Conservation (phyloP, 2,797 vertebrate genomes). For the Mionectes olivaceus region DNA sequence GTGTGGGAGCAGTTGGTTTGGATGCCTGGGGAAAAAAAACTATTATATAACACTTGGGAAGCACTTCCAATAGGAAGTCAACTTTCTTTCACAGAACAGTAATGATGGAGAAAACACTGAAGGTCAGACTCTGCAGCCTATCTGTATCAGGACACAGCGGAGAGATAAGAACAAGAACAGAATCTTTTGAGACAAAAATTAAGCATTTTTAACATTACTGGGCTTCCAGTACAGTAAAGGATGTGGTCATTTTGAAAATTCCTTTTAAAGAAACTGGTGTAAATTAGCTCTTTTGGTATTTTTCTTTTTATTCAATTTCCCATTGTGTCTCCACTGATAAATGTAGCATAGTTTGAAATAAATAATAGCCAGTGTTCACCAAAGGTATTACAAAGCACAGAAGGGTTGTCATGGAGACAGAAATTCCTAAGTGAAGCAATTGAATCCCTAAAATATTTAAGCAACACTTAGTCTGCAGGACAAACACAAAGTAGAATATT, state of each 20-base stretch:
- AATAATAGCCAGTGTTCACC: background rate
- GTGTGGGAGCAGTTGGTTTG: background rate
- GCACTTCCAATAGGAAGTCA: background rate
- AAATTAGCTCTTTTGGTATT: background rate
- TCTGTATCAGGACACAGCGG: background rate
- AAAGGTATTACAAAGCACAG: constrained; percentile 55
- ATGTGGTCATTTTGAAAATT: background rate
- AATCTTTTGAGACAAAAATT: background rate
- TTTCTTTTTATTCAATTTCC: background rate
- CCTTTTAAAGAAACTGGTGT: background rate
- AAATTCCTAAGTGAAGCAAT: constrained; percentile 28
- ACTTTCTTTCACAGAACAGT: background rate
- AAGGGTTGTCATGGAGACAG: constrained; percentile 68
- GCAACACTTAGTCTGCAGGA: constrained; percentile 30
- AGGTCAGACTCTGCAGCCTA: background rate
- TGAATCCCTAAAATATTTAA: constrained; percentile 63
- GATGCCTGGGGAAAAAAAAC: background rate
- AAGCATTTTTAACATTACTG: background rate
- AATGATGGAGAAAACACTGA: background rate
- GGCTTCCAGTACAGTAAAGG: background rate
- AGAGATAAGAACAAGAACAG: background rate
- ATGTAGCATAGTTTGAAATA: background rate
- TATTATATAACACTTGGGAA: background rate
- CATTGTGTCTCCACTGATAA: background rate
- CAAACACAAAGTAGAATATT: constrained; percentile 36